Evolutionary conservation across 2,888 invertebrate genomes (phyloP).

Genomic region (Aquatica leii): DNA sequence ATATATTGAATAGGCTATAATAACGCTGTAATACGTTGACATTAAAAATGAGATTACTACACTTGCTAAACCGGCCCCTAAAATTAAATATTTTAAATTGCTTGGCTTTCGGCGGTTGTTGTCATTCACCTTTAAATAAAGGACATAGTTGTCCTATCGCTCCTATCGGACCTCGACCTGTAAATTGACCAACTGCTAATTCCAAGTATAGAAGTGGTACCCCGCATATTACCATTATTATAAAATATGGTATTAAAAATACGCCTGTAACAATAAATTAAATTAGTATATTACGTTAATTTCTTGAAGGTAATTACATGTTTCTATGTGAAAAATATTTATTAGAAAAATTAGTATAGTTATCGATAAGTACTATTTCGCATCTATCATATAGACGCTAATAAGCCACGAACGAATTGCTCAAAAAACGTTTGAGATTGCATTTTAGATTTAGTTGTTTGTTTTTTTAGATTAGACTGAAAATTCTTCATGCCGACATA

Average conservation of each 20-base stretch:
- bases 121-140: constrained; percentile 81
- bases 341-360: too few species aligned
- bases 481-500: too few species aligned
- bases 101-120: neutral
- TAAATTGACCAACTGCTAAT: constrained; percentile 90
- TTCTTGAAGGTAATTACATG: too few species aligned
- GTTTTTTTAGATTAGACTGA: too few species aligned
- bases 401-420: too few species aligned
- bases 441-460: too few species aligned
- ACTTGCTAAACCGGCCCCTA: constrained; percentile 92
- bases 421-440: too few species aligned
- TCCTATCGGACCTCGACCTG: constrained; percentile 90
- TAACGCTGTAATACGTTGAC: constrained; percentile 95
- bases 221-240: constrained; percentile 89
- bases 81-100: constrained; percentile 44
- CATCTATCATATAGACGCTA: too few species aligned
- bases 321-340: too few species aligned
- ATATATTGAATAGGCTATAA: constrained; percentile 93
- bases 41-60: constrained; percentile 94
- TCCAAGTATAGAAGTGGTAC: constrained; percentile 95
- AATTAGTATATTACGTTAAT: too few species aligned
- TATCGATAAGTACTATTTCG: too few species aligned
- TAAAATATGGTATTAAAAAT: constrained; percentile 93
- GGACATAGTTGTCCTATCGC: constrained; percentile 92
- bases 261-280: constrained; percentile 73